These are phyloP conservation scores for Petrosia ficiformis DNA, from an alignment of 37 sponge, comb jelly and placozoan species.

Conservation along the genomic window DNA sequence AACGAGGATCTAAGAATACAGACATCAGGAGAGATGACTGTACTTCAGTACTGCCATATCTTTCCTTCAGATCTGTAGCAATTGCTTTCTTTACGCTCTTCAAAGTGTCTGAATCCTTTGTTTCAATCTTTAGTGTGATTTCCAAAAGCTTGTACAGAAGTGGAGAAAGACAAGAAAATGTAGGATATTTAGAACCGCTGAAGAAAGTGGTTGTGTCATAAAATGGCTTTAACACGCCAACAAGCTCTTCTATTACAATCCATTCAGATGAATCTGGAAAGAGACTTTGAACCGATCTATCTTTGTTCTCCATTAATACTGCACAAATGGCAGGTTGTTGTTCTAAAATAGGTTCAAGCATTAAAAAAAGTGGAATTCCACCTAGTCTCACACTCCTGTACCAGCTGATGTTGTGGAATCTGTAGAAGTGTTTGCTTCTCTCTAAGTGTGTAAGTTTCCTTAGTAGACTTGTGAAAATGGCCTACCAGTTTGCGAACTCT, in stretches of 20 bases:
- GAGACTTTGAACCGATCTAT: not conserved
- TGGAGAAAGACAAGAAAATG: not conserved
- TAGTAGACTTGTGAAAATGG: not conserved
- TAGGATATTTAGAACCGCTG: not conserved
- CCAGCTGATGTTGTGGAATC: not conserved
- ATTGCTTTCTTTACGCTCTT: slow-evolving; percentile 11
- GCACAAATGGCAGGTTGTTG: not conserved
- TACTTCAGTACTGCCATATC: not conserved
- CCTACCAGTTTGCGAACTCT: not conserved
- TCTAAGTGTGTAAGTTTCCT: not conserved
- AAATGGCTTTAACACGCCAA: not conserved
- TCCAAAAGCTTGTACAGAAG: not conserved
- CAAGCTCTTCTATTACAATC: not conserved
- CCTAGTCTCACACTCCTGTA: not conserved
- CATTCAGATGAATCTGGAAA: too few relatives aligned
- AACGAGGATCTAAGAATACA: not conserved
- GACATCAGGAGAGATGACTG: not conserved
- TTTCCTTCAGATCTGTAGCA: not conserved
- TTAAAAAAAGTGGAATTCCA: not conserved
- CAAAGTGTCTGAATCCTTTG: not conserved
- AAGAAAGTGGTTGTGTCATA: not conserved
- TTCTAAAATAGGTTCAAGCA: not conserved
- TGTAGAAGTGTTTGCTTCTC: not conserved
- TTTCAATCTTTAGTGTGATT: not conserved
- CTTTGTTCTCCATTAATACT: not conserved